Percentiles rank a stretch among this genome's conserved stretches.
Conservation (phyloP, 1,140 invertebrate genomes). For the Ylistrum balloti region DNA sequence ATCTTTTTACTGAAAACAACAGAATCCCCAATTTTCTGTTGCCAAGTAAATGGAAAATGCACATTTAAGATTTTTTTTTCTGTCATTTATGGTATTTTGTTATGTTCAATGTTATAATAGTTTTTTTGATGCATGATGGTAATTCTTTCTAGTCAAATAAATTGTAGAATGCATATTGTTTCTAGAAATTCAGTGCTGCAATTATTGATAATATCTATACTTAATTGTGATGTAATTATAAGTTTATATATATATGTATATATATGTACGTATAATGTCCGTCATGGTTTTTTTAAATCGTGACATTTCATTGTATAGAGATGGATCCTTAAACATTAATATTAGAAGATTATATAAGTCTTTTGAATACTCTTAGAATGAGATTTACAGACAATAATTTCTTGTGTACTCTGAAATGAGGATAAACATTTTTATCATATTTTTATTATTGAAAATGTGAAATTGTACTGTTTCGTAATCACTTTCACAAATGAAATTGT, state of each 20-base stretch:
- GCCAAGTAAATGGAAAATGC: background rate
- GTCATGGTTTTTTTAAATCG: background rate
- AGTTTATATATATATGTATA: background rate
- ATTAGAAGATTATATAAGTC: background rate
- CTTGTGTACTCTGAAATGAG: background rate
- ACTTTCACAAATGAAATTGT: too few relatives aligned
- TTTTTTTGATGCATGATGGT: background rate
- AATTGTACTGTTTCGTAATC: too few relatives aligned
- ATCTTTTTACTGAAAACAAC: background rate
- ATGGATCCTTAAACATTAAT: background rate
- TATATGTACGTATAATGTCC: too few relatives aligned
- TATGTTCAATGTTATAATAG: background rate
- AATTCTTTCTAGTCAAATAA: background rate
- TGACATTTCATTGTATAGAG: background rate
- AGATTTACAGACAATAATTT: background rate
- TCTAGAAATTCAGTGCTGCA: background rate
- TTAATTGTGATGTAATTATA: background rate
- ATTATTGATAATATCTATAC: constrained; percentile 9
- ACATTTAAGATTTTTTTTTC: background rate
- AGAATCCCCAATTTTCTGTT: background rate
- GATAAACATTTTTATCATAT: background rate
- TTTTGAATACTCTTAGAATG: background rate
- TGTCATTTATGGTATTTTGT: background rate
- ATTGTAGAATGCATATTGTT: background rate
- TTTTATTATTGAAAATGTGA: too few relatives aligned